Base-by-base conservation (phyloP, 2,888 invertebrate genomes). In the Drosophila borborema region DNA sequence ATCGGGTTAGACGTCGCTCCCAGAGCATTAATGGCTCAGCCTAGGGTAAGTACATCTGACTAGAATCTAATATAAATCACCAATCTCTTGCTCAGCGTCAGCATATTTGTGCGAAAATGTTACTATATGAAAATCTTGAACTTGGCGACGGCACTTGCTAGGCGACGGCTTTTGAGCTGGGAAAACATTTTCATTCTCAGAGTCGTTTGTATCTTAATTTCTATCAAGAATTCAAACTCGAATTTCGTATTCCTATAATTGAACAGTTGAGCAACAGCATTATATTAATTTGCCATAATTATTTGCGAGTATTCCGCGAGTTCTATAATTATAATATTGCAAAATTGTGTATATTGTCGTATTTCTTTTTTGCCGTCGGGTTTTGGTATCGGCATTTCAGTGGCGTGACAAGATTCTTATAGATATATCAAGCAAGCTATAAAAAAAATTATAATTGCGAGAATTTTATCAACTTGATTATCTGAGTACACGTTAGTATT, bases 1-100 rank as follows among this genome's bases (percentile, higher is more conserved):
- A 91, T 93, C 92, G 93, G 93, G 92, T 91, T 93, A 92, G 93
- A 93, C 90, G 87, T 92, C 92, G 93, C 93, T 93, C 93, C 93
- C 91, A 92, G 93, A 93, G 93, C 93, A 93, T 93, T 93, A 90
- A 93, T 93, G 93, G 93, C 93, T 93, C 93, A 93, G 92, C 93
- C 93, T 90, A 93, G 93, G 93, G 93, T 93, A 90, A 93, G 93
- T 93, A 77, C 36, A n/a, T 6, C 36, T 12, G n/a, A 9, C 43
- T 12, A 23, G 46, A 62, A 62, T 16, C 45, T 9, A 3, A 12
- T 14, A 49, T 23, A 59, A 34, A 6, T 7, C 20, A 1, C 10
- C 9, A 61, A 54, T 28, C 8, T 23, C 16, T 14, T 20, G 2
- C 60, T 61, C 73, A 73, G 64, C 58, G 69, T 74, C 61, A 55